phyloP scores from a whole-genome alignment of 2,888 invertebrate species.

The Germaria angustata region DNA sequence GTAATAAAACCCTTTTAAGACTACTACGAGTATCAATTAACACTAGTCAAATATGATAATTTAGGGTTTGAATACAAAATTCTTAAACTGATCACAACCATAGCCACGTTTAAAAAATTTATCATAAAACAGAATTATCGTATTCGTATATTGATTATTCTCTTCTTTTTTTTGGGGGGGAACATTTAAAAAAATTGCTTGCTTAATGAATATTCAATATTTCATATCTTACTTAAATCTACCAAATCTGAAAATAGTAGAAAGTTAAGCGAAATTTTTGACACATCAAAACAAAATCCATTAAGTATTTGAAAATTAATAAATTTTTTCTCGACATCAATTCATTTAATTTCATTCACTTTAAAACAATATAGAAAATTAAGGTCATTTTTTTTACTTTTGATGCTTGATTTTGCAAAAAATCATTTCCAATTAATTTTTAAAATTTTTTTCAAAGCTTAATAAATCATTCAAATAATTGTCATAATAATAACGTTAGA shows the following conservation, averaged over 20 bases:
- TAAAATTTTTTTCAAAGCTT: not conserved
- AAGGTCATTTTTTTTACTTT: not conserved
- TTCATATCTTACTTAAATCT: not conserved
- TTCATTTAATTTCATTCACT: not conserved
- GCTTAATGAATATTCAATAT: not conserved
- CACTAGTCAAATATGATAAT: not conserved
- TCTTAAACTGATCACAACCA: not conserved
- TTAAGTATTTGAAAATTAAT: not conserved
- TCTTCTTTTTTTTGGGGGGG: too few species aligned
- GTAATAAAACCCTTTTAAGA: not conserved
- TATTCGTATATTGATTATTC: not conserved
- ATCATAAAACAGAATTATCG: not conserved
- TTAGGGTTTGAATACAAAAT: not conserved
- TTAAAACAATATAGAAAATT: conserved; percentile 2
- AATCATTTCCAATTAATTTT: not conserved
- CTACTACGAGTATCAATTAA: not conserved
- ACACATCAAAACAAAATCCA: not conserved
- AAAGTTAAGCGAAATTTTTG: conserved; percentile 4
- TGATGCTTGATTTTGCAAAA: not conserved
- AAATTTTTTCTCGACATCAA: not conserved
- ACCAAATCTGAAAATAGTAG: not conserved
- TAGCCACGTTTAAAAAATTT: not conserved
- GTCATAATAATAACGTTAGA: not conserved
- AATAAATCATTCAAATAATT: conserved; percentile 32
- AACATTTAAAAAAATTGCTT: not conserved